Percentiles rank a stretch among this genome's conserved stretches.
Evolutionary conservation across 2,888 invertebrate species (phyloP).

Genomic region (Netelia fuscicornis): DNA sequence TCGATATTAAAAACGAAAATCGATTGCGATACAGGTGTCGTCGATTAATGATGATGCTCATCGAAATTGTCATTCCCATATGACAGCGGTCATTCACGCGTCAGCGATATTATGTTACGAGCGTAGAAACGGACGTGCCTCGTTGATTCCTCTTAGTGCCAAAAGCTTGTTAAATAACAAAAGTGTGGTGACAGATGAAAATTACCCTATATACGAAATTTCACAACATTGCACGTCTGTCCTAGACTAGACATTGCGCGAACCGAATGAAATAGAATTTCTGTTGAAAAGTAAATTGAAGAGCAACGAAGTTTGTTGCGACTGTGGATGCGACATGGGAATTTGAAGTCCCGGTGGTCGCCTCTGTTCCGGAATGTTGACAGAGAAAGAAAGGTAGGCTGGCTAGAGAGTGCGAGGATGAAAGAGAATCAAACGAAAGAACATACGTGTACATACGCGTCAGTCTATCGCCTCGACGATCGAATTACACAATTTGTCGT

Average conservation of each 20-base stretch:
- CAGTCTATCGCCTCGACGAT: conserved; percentile 19
- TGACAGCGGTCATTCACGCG: not conserved
- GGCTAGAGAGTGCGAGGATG: not conserved
- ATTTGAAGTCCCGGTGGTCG: not conserved
- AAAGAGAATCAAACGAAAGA: not conserved
- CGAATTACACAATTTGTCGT: conserved; percentile 40
- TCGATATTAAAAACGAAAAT: too few relatives aligned
- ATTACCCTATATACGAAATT: conserved; percentile 10
- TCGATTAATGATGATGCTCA: too few relatives aligned
- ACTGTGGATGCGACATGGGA: not conserved
- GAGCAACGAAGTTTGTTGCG: conserved; percentile 23
- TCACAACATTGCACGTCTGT: not conserved
- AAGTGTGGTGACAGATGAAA: conserved; percentile 27
- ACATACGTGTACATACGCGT: not conserved
- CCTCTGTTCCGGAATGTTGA: not conserved
- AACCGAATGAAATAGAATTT: conserved; percentile 28
- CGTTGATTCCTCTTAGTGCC: not conserved
- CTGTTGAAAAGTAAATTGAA: conserved; percentile 16
- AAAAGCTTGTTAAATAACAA: conserved; percentile 5
- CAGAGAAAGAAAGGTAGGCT: not conserved
- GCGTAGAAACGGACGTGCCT: not conserved
- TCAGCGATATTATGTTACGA: not conserved
- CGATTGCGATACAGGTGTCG: too few relatives aligned
- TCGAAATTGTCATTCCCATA: not conserved
- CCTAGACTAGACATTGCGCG: not conserved